Base-by-base conservation (phyloP, 2,888 invertebrate species). In the Desoria tigrina region DNA sequence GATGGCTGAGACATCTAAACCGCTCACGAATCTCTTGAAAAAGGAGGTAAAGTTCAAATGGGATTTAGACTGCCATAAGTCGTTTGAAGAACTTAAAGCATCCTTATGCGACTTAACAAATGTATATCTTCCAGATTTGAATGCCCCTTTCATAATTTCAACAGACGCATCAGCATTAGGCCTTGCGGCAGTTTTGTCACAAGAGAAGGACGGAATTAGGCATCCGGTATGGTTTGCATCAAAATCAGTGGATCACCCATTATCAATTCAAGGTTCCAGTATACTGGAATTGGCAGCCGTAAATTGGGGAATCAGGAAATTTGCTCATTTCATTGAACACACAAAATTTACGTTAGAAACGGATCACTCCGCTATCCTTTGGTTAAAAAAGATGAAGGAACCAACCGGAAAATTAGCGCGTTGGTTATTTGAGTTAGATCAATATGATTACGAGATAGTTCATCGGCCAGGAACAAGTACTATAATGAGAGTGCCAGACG, bases 281-380 rank as follows among this genome's bases (percentile, higher is more conserved):
- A 57, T 61, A 39, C 18, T 62, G 7, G 66, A 66, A 37, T 18
- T 62, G 3, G 16, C 49, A 27, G 66, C 66, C 1, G 42, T 62
- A 4, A 6, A 57, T 0, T 66, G 32, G 24, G 66, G 39, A 3
- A 53, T 66, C 1, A 24, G 28, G 9, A 61, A 61, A 24, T 82
- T 80, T 63, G 63, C 79, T 32, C 78, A 78, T 0, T 83, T 80
- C 65, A 70, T 83, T 0, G 79, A 80, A 61, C 78, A 79, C 1
- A 42, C 76, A 4, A 50, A 69, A 0, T 79, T 81, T 18, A 69
- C 69, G 1, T 73, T 82, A 0, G 66, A 78, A 2, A 81, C 80
- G 0, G 83, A 83, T 65, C 83, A 83, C 62, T 79, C 81, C 61
- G 80, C 82, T 0, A 73, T 84, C 45, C 79, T 80, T 77, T 83